A percentile compares a stretch with the other conserved stretches of the same genome.
Evolutionary conservation across 1,140 invertebrate genomes (phyloP).

Genomic region (Ips nitidus): DNA sequence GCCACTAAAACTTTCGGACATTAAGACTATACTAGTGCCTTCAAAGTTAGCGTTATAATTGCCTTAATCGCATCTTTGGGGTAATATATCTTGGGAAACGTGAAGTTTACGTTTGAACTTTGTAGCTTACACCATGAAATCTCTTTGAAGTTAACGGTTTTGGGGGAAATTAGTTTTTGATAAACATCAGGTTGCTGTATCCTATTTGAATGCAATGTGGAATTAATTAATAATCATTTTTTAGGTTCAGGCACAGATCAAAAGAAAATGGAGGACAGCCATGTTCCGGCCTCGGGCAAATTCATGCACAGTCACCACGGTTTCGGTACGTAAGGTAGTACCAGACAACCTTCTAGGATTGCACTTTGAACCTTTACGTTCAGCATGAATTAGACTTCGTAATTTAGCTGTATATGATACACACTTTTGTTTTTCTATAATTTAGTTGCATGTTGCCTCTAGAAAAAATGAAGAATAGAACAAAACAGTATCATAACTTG

Average conservation of each 20-base stretch:
- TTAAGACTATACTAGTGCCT: not conserved
- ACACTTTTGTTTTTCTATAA: too few relatives aligned
- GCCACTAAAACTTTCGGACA: not conserved
- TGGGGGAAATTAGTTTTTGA: too few relatives aligned
- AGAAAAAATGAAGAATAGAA: too few relatives aligned
- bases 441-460: too few relatives aligned
- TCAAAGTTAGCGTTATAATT: not conserved
- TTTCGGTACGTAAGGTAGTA: constrained; percentile 70
- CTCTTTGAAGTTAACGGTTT: not conserved
- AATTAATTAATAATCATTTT: not conserved
- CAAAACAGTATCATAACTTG: too few relatives aligned
- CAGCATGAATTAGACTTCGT: not conserved
- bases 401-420: too few relatives aligned
- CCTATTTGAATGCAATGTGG: too few relatives aligned
- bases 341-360: constrained; percentile 22
- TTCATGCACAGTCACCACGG: constrained; percentile 79
- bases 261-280: constrained; percentile 72
- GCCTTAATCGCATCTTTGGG: constrained; percentile 2
- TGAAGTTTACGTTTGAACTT: constrained; percentile 2
- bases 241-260: constrained; percentile 75
- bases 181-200: not conserved
- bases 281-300: constrained; percentile 75
- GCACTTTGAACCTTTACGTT: not conserved
- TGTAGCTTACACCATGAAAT: not conserved
- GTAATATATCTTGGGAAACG: constrained; percentile 2